A percentile compares a stretch with the other conserved stretches of the same genome.
These are phyloP conservation scores for Arizona elegans DNA, from an alignment of 2,113 vertebrate species.

Conservation along the genomic window DNA sequence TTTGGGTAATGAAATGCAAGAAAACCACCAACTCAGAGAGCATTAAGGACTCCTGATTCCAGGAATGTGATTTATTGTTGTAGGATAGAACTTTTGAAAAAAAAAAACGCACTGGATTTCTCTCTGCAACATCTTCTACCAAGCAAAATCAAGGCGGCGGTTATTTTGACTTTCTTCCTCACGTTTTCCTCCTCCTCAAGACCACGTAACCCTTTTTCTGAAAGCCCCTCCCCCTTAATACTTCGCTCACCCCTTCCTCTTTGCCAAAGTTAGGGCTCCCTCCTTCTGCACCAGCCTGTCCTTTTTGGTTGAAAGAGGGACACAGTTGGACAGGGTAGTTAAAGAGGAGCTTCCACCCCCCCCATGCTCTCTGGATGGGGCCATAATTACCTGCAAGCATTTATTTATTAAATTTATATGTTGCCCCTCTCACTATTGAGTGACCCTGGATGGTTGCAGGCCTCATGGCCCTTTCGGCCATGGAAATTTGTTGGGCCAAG, in stretches of 20 bases:
- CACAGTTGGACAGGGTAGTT: too few species aligned
- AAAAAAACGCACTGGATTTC: neutral
- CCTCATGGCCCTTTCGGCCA: neutral
- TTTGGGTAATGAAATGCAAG: neutral
- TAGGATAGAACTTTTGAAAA: neutral
- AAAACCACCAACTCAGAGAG: neutral
- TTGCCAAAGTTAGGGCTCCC: neutral
- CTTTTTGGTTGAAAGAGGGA: neutral
- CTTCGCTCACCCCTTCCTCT: neutral
- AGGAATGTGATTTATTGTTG: neutral
- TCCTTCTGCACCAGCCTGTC: neutral
- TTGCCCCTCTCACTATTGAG: neutral
- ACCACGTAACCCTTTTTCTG: neutral
- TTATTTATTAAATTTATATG: neutral
- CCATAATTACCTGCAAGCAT: neutral
- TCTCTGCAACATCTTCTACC: neutral
- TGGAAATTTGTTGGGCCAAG: neutral
- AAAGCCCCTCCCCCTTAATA: neutral
- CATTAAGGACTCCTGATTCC: neutral
- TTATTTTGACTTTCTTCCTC: neutral
- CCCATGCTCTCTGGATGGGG: neutral
- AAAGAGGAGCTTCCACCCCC: neutral
- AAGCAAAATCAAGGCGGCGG: neutral
- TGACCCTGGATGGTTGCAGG: neutral
- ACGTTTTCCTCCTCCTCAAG: neutral